A percentile compares a stretch with the other conserved stretches of the same genome.
Evolutionary conservation across 2,888 invertebrate species (phyloP).

Genomic region (Ceratothoa steindachneri): DNA sequence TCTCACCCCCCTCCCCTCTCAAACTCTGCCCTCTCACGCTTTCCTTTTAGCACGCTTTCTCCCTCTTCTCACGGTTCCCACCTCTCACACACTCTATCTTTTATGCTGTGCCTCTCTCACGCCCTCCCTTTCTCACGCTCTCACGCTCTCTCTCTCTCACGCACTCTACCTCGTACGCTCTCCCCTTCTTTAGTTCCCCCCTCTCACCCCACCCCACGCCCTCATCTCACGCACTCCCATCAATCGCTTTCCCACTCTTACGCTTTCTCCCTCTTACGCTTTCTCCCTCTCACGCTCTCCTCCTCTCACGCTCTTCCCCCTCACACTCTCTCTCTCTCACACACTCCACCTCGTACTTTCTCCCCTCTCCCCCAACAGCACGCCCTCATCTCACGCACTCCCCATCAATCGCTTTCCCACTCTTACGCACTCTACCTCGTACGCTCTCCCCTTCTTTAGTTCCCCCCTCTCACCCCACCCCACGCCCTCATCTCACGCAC

Average conservation of each 20-base stretch:
- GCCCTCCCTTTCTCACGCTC: too few species aligned
- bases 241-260: neutral
- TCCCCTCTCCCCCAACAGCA: neutral
- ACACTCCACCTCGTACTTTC: too few species aligned
- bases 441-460: neutral
- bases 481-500: neutral
- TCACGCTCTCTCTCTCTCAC: neutral
- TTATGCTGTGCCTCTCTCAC: too few species aligned
- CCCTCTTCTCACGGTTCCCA: too few species aligned
- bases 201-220: neutral
- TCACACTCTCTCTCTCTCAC: too few species aligned
- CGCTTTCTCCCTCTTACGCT: conserved; percentile 6
- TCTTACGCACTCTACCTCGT: neutral
- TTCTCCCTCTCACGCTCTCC: conserved; percentile 13
- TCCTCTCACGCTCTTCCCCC: too few species aligned
- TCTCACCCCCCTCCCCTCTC: too few species aligned
- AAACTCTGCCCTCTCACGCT: too few species aligned
- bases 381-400: neutral
- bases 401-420: neutral
- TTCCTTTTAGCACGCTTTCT: too few species aligned
- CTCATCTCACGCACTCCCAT: neutral
- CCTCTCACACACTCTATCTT: too few species aligned
- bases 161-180: neutral
- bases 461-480: neutral
- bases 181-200: neutral